A percentile compares a stretch with the other conserved stretches of the same genome.
Conservation (phyloP, 2,888 invertebrate genomes). For the Clostera curtula region DNA sequence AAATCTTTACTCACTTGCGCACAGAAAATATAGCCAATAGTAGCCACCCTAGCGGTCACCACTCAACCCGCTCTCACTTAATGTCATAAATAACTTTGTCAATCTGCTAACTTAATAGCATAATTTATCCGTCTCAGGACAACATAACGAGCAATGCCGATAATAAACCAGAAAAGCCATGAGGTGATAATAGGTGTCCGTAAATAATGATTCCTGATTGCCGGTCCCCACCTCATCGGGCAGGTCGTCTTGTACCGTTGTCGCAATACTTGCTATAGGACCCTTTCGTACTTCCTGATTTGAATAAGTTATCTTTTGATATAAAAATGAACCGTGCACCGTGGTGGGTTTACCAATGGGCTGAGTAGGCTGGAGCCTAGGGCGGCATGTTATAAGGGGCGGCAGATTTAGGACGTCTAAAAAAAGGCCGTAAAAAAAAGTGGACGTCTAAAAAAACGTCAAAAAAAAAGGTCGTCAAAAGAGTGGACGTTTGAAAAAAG, state of each 20-base stretch:
- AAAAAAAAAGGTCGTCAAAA: too few species aligned
- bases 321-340: too few species aligned
- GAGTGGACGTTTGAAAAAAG: too few species aligned
- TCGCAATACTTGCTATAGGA: slow-evolving; percentile 13
- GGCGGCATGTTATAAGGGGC: too few species aligned
- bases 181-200: slow-evolving; percentile 73
- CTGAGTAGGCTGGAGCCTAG: too few species aligned
- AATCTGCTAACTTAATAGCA: slow-evolving; percentile 75
- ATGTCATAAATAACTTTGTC: slow-evolving; percentile 73
- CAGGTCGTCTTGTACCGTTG: slow-evolving; percentile 33
- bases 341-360: too few species aligned
- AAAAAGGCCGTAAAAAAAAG: too few species aligned
- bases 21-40: slow-evolving; percentile 15
- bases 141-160: slow-evolving; percentile 71
- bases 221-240: slow-evolving; percentile 56
- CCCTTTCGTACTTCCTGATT: too few species aligned
- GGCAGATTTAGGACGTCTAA: too few species aligned
- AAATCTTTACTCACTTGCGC: too few species aligned
- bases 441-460: too few species aligned
- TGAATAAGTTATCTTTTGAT: too few species aligned
- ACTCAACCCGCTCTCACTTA: slow-evolving; percentile 60
- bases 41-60: slow-evolving; percentile 42
- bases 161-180: slow-evolving; percentile 74
- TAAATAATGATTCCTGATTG: slow-evolving; percentile 74
- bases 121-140: slow-evolving; percentile 71